Percentiles rank a stretch among this genome's conserved stretches.
These are phyloP conservation scores for Catharus ustulatus DNA, from an alignment of 2,797 vertebrate genomes.

Conservation along the genomic window DNA sequence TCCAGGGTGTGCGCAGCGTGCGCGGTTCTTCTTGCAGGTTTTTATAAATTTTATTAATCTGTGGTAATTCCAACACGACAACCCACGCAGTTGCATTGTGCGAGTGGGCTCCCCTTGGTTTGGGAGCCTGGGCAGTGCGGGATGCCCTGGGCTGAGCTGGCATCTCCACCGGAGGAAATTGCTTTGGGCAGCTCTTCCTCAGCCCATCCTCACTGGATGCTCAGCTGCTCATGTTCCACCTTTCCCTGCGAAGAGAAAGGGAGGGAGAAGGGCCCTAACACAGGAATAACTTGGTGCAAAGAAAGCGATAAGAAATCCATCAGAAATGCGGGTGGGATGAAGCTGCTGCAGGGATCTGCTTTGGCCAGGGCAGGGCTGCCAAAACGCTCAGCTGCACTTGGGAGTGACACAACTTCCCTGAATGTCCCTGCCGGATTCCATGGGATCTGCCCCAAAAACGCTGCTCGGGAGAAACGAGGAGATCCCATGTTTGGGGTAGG, in stretches of 20 bases:
- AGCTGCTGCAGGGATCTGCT: neutral
- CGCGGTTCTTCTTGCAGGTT: neutral
- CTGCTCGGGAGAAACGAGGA: fast-evolving
- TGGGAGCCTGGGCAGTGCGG: neutral
- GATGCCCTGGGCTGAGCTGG: neutral
- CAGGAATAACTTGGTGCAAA: neutral
- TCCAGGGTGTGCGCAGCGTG: fast-evolving
- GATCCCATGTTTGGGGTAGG: fast-evolving
- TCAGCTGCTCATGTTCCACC: neutral
- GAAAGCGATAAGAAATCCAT: fast-evolving
- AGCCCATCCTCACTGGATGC: fast-evolving
- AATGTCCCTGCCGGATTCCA: fast-evolving
- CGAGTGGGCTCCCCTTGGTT: neutral
- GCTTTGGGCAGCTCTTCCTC: neutral
- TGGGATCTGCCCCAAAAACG: neutral
- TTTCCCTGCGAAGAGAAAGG: fast-evolving
- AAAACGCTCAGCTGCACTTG: neutral
- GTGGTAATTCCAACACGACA: fast-evolving
- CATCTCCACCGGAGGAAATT: neutral
- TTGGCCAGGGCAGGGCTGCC: neutral
- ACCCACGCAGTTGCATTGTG: fast-evolving
- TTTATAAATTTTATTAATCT: fast-evolving
- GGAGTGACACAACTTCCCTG: neutral
- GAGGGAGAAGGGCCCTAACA: fast-evolving
- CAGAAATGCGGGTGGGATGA: neutral